phyloP scores from a whole-genome alignment of 2,797 vertebrate species.

The Malacoctenus gilli region DNA sequence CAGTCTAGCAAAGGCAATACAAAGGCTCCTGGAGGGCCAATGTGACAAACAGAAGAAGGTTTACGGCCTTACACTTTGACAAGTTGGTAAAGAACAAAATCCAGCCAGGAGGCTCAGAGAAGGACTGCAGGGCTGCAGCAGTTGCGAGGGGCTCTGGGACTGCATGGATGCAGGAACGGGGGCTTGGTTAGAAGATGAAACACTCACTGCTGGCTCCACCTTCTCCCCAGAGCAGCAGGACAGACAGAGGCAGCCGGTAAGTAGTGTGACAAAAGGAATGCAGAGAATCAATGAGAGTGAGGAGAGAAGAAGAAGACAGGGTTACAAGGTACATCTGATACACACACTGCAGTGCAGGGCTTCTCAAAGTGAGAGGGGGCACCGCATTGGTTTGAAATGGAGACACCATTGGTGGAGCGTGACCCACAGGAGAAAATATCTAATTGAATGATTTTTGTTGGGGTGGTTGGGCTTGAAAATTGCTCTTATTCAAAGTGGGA shows the following conservation, averaged over 20 bases:
- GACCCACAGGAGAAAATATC: no score
- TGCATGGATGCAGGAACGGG: neutral
- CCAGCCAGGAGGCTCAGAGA: slow-evolving; percentile 81
- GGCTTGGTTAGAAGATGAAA: slow-evolving; percentile 53
- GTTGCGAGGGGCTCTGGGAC: slow-evolving; percentile 78
- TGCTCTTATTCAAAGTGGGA: no score
- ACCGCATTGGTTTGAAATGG: no score
- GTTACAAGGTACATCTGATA: no score
- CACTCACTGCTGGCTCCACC: slow-evolving; percentile 84
- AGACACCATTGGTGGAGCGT: no score
- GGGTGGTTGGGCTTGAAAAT: no score
- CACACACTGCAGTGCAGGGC: no score
- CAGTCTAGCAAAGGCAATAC: no score
- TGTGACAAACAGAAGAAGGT: slow-evolving; percentile 46
- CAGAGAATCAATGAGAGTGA: slow-evolving; percentile 10
- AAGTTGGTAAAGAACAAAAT: slow-evolving; percentile 85
- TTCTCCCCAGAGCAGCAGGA: slow-evolving; percentile 71
- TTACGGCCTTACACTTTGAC: slow-evolving; percentile 88
- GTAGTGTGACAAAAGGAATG: slow-evolving; percentile 19
- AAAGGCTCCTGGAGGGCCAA: no score
- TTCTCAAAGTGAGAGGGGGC: no score
- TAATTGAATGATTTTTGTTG: no score
- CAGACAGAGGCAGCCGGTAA: slow-evolving; percentile 58
- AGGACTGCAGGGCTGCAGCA: slow-evolving; percentile 79
- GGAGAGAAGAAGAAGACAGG: slow-evolving; percentile 16